Percentiles rank a stretch among this genome's conserved stretches.
These are phyloP conservation scores for Drosophila picticornis DNA, from an alignment of 2,888 invertebrate genomes.

Conservation along the genomic window DNA sequence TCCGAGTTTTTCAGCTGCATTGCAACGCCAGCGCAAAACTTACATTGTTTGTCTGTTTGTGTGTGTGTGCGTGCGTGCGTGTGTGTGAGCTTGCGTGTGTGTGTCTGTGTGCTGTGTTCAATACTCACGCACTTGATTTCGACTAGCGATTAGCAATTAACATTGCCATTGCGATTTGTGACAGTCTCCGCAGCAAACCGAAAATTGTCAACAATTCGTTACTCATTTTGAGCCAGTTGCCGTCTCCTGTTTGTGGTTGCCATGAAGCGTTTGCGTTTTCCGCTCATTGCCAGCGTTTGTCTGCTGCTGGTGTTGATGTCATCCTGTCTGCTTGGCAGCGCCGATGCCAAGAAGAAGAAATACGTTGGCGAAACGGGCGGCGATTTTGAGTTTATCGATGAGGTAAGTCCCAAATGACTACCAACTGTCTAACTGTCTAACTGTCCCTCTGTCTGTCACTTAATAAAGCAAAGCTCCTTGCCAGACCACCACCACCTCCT, in stretches of 20 bases:
- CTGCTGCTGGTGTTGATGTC: slow-evolving; percentile 84
- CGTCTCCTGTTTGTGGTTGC: slow-evolving; percentile 26
- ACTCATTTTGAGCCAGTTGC: slow-evolving; percentile 42
- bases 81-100: slow-evolving; percentile 28
- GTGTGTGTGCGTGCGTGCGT: slow-evolving; percentile 26
- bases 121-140: slow-evolving; percentile 38
- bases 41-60: slow-evolving; percentile 38
- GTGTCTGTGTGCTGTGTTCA: slow-evolving; percentile 9
- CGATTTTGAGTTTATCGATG: slow-evolving; percentile 92
- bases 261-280: slow-evolving; percentile 83
- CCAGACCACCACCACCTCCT: background rate
- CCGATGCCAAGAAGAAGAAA: slow-evolving; percentile 88
- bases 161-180: slow-evolving; percentile 38
- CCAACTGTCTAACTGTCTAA: slow-evolving; percentile 35
- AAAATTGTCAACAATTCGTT: slow-evolving; percentile 58
- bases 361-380: slow-evolving; percentile 89
- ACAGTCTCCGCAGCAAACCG: slow-evolving; percentile 35
- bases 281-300: slow-evolving; percentile 83
- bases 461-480: slow-evolving; percentile 65
- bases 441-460: slow-evolving; percentile 47
- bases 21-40: slow-evolving; percentile 52
- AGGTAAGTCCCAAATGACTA: slow-evolving; percentile 86
- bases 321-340: slow-evolving; percentile 77
- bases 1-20: slow-evolving; percentile 57
- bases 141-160: slow-evolving; percentile 43